Percentiles rank a stretch among this genome's conserved stretches.
Conservation (phyloP, 1,140 invertebrate species). For the Ephestia elutella region DNA sequence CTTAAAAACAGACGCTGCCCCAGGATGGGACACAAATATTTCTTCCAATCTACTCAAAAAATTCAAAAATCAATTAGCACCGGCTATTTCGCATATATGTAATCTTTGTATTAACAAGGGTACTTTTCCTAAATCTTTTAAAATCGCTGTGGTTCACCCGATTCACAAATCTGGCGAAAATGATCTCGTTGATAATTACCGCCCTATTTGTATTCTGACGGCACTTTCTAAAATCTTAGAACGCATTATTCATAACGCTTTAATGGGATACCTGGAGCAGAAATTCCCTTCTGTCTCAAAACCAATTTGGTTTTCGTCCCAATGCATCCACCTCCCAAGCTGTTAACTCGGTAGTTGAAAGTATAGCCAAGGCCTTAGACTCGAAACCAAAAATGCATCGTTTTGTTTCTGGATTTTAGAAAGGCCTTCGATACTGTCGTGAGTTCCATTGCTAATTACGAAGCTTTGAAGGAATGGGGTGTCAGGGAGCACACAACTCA, state of each 20-base stretch:
- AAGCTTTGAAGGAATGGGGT: constrained; percentile 3
- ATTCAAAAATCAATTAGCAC: background rate
- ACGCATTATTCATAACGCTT: constrained; percentile 7
- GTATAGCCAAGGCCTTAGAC: background rate
- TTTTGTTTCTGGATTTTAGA: background rate
- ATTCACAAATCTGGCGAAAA: constrained; percentile 9
- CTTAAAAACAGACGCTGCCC: constrained; percentile 9
- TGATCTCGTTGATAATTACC: constrained; percentile 10
- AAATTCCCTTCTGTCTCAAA: constrained; percentile 8
- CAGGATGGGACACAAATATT: constrained; percentile 18
- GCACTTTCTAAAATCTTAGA: constrained; percentile 13
- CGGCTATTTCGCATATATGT: constrained; percentile 10
- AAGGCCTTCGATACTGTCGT: background rate
- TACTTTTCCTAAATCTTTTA: constrained; percentile 11
- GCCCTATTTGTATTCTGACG: constrained; percentile 13
- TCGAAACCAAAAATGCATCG: background rate
- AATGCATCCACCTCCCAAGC: constrained; percentile 7
- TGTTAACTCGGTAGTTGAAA: background rate
- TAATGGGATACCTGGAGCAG: constrained; percentile 7
- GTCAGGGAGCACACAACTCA: constrained; percentile 2
- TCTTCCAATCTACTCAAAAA: constrained; percentile 11
- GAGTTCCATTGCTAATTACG: background rate
- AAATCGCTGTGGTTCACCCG: constrained; percentile 10
- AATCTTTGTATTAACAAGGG: constrained; percentile 11
- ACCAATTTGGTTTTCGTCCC: constrained; percentile 14